Conservation (phyloP, 23 tunicate species). For the Ascidia mentula region DNA sequence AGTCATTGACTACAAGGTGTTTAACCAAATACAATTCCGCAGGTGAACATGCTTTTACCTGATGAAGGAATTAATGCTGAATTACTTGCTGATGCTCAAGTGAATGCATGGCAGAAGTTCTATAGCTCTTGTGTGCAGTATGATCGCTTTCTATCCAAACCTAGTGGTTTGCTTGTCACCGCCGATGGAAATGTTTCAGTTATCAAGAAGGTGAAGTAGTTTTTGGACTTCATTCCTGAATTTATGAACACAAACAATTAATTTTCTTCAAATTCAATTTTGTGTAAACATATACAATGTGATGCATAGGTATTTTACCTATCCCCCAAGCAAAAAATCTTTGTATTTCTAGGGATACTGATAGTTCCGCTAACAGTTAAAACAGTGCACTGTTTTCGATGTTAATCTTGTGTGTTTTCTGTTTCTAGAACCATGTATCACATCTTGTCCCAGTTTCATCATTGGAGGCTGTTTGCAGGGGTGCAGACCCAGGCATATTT, state of each 20-base stretch:
- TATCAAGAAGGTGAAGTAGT: constrained; percentile 54
- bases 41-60: neutral
- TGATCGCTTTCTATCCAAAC: constrained; percentile 47
- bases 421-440: constrained; percentile 45
- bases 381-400: too few species aligned
- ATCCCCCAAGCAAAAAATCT: too few species aligned
- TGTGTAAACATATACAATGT: too few species aligned
- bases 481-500: constrained; percentile 43
- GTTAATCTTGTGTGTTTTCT: too few species aligned
- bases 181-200: constrained; percentile 11
- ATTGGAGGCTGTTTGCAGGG: constrained; percentile 77
- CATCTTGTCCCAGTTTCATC: constrained; percentile 55
- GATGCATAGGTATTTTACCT: too few species aligned
- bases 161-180: constrained; percentile 41
- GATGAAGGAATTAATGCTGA: constrained; percentile 36
- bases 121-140: constrained; percentile 65
- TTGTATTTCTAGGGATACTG: too few species aligned
- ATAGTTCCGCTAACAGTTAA: too few species aligned
- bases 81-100: constrained; percentile 18
- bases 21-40: too few species aligned
- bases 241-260: too few species aligned
- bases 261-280: too few species aligned
- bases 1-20: too few species aligned
- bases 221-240: too few species aligned
- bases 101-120: constrained; percentile 42